Conservation (phyloP, 2,888 invertebrate genomes). For the Notodonta ziczac region DNA sequence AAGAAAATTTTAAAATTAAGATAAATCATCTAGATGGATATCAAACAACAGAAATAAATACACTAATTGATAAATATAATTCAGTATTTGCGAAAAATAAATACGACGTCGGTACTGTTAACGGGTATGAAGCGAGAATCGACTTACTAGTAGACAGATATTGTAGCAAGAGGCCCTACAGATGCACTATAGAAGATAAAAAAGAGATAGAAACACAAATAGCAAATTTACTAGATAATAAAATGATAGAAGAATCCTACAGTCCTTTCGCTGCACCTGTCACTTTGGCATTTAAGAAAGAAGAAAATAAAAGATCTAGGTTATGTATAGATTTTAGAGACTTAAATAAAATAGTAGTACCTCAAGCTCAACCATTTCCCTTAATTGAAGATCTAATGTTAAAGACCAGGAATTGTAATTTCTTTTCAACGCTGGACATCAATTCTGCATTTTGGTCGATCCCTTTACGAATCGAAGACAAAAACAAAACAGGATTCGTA, state of each 20-base stretch:
- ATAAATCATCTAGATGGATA: slow-evolving; percentile 15
- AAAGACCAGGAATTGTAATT: slow-evolving; percentile 47
- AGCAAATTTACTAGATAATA: slow-evolving; percentile 21
- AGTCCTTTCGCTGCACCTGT: slow-evolving; percentile 39
- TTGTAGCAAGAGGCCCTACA: slow-evolving; percentile 35
- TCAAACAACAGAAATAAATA: too few relatives aligned
- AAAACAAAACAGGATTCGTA: slow-evolving; percentile 44
- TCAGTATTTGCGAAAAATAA: too few relatives aligned
- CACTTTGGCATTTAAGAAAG: slow-evolving; percentile 34
- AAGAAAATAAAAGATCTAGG: slow-evolving; percentile 38
- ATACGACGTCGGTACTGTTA: too few relatives aligned
- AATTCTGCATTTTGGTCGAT: slow-evolving; percentile 59
- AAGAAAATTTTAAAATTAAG: slow-evolving; percentile 8
- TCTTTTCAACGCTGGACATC: slow-evolving; percentile 48
- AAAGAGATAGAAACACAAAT: slow-evolving; percentile 28
- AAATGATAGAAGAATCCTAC: slow-evolving; percentile 27
- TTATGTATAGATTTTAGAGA: slow-evolving; percentile 39
- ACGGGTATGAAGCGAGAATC: too few relatives aligned
- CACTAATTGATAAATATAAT: too few relatives aligned
- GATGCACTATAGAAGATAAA: slow-evolving; percentile 20
- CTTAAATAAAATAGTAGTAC: slow-evolving; percentile 10
- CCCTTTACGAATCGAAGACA: slow-evolving; percentile 43
- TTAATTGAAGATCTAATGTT: slow-evolving; percentile 46
- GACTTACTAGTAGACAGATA: slow-evolving; percentile 31
- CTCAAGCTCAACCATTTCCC: slow-evolving; percentile 7